Conservation (phyloP, 2,797 vertebrate species). For the Sphenopsis melanotis region DNA sequence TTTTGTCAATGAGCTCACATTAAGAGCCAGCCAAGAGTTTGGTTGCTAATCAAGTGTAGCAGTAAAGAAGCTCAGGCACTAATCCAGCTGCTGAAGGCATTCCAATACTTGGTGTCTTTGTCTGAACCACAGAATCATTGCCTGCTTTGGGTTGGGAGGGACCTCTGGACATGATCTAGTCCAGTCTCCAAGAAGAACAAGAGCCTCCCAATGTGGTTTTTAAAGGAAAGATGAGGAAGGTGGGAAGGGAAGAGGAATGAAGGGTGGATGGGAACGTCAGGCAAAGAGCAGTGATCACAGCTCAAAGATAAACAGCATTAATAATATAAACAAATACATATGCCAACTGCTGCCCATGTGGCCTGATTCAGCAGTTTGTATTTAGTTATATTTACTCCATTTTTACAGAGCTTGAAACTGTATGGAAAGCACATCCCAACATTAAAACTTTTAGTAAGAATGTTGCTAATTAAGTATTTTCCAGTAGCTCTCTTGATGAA, state of each 20-base stretch:
- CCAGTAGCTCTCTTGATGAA: background rate
- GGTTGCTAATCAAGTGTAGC: background rate
- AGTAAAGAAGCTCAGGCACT: background rate
- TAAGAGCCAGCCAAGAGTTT: constrained; percentile 10
- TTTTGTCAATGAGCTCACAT: background rate
- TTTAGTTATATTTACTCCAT: background rate
- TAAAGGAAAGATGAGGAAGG: background rate
- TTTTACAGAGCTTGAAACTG: background rate
- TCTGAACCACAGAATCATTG: background rate
- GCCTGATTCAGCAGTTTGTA: background rate
- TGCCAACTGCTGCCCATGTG: background rate
- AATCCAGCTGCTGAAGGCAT: background rate
- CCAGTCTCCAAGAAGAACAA: background rate
- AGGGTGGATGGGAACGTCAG: background rate
- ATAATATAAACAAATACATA: background rate
- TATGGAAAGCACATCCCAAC: background rate
- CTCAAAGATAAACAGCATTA: background rate
- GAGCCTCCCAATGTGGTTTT: background rate
- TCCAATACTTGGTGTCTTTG: background rate
- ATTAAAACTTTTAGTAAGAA: background rate
- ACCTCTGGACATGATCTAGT: background rate
- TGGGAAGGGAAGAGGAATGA: background rate
- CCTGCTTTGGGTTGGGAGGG: background rate
- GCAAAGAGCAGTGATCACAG: background rate
- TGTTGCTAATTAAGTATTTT: background rate